Base-by-base conservation (phyloP, 2,797 vertebrate genomes). In the Epinephelus coioides region DNA sequence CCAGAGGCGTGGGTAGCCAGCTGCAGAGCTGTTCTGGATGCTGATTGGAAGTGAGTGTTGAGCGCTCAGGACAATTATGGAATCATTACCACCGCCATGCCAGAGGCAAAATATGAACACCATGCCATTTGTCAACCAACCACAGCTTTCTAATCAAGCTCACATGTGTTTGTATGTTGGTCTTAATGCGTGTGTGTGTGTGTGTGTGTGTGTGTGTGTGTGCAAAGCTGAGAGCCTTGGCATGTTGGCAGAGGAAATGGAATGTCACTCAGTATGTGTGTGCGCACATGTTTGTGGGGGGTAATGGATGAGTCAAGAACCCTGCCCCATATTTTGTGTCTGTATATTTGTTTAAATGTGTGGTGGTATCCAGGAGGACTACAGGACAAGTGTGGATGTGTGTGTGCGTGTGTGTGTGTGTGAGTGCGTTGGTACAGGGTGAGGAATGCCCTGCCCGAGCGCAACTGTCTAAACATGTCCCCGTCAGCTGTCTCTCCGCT, bases 401-500 rank as follows among this genome's bases (percentile, higher is more conserved):
- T 73, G 64, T 63, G 59, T 70, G 40, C 68, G 54, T 78, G 57
- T 64, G 69, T 76, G 69, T 76, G 76, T 27, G 5, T 30, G 27
- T 30, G 27, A 65, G 74, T 43, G 53, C 7, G 19, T 68, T 66
- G 62, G 84, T 73, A 50, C 63, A 76, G 78, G 71, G 69, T 60
- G 47, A 83, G 73, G 88, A 91, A 91, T 92, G 90, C 91, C 92
- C 87, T 90, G 82, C 85, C 78, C 64, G 40, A 75, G 68, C 77
- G 76, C 90, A 93, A 94, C 93, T 92, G 96, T 94, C 92, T 81
- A 92, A 94, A 95, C 94, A 94, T 23, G 92, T 64, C 92, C 73
- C 83, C 86, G 67, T 96, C 97, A 97, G 95, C 96, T 97, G 96
- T 90, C 89, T 78, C 91, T 83, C 87, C 90, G 86, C 83, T 90